Conservation (phyloP, 1,140 invertebrate genomes). For the Drosophila subpulchrella region DNA sequence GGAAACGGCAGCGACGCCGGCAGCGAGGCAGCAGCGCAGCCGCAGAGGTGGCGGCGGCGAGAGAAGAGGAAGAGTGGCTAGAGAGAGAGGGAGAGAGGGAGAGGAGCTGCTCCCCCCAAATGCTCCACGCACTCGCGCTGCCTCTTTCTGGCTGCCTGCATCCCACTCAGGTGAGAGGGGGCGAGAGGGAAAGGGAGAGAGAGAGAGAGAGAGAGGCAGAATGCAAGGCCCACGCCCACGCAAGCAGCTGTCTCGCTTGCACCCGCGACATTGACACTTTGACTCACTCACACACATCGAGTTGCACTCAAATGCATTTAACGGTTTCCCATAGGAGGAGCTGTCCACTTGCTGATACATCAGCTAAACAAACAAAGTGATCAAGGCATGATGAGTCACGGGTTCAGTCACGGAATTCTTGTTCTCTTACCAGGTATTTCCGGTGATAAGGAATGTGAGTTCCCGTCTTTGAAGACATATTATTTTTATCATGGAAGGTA, state of each 20-base stretch:
- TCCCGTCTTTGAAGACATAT: not conserved
- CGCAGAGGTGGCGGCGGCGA: conserved; percentile 5
- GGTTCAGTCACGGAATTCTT: not conserved
- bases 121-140: conserved; percentile 10
- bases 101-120: conserved; percentile 2
- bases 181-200: conserved; percentile 1
- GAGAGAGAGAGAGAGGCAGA: conserved; percentile 5
- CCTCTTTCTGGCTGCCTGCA: conserved; percentile 22
- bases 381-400: conserved; percentile 21
- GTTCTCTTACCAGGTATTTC: not conserved
- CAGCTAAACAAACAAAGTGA: not conserved
- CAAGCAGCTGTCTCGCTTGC: conserved; percentile 1
- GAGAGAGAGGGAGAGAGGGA: conserved; percentile 5
- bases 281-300: conserved; percentile 17
- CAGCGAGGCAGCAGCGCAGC: conserved; percentile 21
- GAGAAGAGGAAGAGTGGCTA: not conserved
- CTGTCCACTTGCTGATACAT: conserved; percentile 15
- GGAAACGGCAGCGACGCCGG: conserved; percentile 46
- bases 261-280: conserved; percentile 60
- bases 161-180: not conserved
- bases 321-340: not conserved
- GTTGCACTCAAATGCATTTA: conserved; percentile 15
- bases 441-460: not conserved
- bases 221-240: conserved; percentile 33
- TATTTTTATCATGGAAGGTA: too few species aligned